Base-by-base conservation (phyloP, 2,888 invertebrate genomes). In the Aricia artaxerxes region DNA sequence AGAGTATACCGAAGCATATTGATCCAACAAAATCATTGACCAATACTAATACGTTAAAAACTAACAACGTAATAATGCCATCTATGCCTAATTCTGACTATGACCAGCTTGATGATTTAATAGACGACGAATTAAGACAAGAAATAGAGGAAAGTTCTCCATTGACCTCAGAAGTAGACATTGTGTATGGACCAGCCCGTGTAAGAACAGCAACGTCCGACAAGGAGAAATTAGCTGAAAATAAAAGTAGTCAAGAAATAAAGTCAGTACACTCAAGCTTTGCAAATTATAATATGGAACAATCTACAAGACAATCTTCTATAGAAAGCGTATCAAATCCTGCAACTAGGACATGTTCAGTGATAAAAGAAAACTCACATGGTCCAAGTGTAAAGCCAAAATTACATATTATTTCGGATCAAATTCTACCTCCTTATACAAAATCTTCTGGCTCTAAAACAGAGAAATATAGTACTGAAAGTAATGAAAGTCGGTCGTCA, bases 101-200 rank as follows among this genome's bases (percentile, higher is more conserved):
- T 81, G 92, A 92, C 82, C 84, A 92, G n/a, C 82, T 94, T 81
- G 93, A 92, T 81, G 95, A 94, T 87, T 86, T 92, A 80, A 93
- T 92, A 88, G 94, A 90, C 84, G 94, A 92, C 82, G 94, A 92
- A 82, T 86, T 91, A 80, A 86, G 89, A 79, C 85, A 94, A 90
- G 90, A 95, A 89, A 91, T 94, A 53, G 89, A 93, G 11, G 91
- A 95, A 86, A 82, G 76, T 76, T 76, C 76, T 11, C 76, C 76
- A 76, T 35, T 93, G 79, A 89, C 90, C 84, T 90, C 91, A 82
- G 88, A 95, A 84, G 86, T 95, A 82, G 87, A 94, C 40, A 82
- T 83, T 9, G 6, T 69, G 77, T 90, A 87, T 80, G 80, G 81
- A 60, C 72, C 81, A 81, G 78, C 76, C 78, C 31, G 78, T 79